Evolutionary conservation across 2,797 vertebrate species (phyloP).

Genomic region (Peromyscus nudipes): DNA sequence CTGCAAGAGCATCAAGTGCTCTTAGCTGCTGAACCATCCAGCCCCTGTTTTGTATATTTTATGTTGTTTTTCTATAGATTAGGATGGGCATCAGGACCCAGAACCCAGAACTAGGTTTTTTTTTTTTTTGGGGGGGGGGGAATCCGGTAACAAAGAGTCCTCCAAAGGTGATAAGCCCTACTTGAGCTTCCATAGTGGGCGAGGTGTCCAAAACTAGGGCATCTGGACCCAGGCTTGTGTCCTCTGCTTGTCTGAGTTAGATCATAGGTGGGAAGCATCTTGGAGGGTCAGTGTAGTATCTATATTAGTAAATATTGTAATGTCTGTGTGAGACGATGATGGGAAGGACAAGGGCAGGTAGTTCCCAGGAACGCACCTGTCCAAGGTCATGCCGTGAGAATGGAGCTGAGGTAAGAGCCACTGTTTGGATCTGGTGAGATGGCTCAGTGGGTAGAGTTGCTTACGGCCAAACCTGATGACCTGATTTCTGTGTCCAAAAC

Average conservation of each 20-base stretch:
- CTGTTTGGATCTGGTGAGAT: too few species aligned
- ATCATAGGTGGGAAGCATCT: neutral
- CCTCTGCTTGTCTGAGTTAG: neutral
- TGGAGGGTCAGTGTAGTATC: neutral
- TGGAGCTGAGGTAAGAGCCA: neutral
- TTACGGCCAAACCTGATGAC: neutral
- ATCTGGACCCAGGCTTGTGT: neutral
- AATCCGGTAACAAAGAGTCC: neutral
- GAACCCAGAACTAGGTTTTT: neutral
- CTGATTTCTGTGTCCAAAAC: neutral
- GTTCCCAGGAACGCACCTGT: neutral
- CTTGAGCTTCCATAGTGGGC: neutral
- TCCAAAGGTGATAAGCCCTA: neutral
- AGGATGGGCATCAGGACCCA: neutral
- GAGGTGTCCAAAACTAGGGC: neutral
- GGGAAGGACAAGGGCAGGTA: neutral
- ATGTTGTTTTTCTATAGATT: neutral
- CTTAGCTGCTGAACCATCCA: neutral
- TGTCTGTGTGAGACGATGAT: neutral
- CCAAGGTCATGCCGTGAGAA: neutral
- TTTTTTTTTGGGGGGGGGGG: neutral
- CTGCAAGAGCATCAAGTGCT: neutral
- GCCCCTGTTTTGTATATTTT: neutral
- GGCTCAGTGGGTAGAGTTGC: neutral
- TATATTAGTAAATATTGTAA: neutral